Conservation (phyloP, 2,888 invertebrate genomes). For the Synanthedon formicaeformis region DNA sequence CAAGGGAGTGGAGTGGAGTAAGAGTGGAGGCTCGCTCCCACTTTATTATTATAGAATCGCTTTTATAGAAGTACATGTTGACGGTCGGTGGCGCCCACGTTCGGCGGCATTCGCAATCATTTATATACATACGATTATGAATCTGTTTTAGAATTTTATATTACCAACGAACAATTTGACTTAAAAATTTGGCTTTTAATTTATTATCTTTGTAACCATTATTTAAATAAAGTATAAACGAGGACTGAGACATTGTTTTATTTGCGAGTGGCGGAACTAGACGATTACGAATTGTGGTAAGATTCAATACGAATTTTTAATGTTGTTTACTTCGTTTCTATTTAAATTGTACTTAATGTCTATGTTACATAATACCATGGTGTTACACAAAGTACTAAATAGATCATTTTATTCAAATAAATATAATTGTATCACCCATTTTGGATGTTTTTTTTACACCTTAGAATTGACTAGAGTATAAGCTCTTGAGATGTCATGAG, state of each 20-base stretch:
- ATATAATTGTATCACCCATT: constrained; percentile 56
- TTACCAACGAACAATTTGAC: constrained; percentile 67
- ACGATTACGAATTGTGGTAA: constrained; percentile 1
- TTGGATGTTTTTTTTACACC: constrained; percentile 26
- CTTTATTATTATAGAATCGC: constrained; percentile 67
- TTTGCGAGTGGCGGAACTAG: constrained; percentile 8
- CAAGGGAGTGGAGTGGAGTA: constrained; percentile 66
- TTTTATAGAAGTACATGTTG: constrained; percentile 58
- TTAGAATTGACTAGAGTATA: no score
- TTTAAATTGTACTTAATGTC: constrained; percentile 46
- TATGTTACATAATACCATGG: constrained; percentile 35
- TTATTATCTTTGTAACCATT: constrained; percentile 69
- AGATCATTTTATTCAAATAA: constrained; percentile 67
- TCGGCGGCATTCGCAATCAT: constrained; percentile 26
- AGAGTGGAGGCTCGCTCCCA: constrained; percentile 43
- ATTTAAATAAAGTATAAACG: constrained; percentile 64
- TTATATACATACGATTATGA: constrained; percentile 50
- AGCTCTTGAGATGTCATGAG: no score
- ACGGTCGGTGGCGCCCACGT: constrained; percentile 23
- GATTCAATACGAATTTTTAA: constrained; percentile 1
- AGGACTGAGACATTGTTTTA: constrained; percentile 66
- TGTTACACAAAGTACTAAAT: constrained; percentile 67
- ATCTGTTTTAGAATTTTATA: constrained; percentile 70
- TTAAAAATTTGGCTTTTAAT: constrained; percentile 67
- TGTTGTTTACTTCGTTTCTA: constrained; percentile 51